Evolutionary conservation across 2,888 invertebrate genomes (phyloP), one percentile per base, ranked within the genome.

Genomic region (Allacma fusca): DNA sequence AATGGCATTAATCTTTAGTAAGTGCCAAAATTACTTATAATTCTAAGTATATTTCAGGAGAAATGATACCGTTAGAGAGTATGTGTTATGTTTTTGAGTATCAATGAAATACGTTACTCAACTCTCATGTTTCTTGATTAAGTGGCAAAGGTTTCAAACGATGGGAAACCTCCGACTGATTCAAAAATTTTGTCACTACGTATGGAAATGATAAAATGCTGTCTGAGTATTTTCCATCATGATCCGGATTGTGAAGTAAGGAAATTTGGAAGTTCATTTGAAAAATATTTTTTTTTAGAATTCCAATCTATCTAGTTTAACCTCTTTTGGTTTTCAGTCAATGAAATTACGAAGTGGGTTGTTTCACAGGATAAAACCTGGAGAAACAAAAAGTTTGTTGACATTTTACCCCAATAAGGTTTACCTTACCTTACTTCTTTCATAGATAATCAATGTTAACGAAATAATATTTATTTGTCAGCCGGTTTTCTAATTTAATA

Each of bases 391-490:
- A 19, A 64, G 21, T 24, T 59, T 74, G 24, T 62, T 34, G 16
- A 62, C 64, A 24, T 74, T 64, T 62, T 74, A 29, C 34, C 73
- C 62, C 24, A 74, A 64, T 23, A 74, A 74, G 64, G 73, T 74
- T 23, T 43, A 19, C 44, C 19, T n/a, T 67, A 67, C 24, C 21
- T 67, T 29, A n/a, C 69, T n/a, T n/a, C n/a, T n/a, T n/a, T n/a
- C n/a, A n/a, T n/a, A n/a, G 26, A n/a, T 4, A 7, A 68, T 21
- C 13, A 62, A 62, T 62, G 9, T 2, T 62, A 21, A 24, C 7
- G 1, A 62, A 19, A 13, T 12, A n/a, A 23, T 21, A 62, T 16
- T 12, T 1, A 23, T 62, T 9, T 24, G 26, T 16, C 12, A 23
- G 23, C 12, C 24, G 24, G 19, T 57, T 57, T 62, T 62, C 62